phyloP scores from a whole-genome alignment of 1,140 invertebrate species.

The Reticulitermes speratus region DNA sequence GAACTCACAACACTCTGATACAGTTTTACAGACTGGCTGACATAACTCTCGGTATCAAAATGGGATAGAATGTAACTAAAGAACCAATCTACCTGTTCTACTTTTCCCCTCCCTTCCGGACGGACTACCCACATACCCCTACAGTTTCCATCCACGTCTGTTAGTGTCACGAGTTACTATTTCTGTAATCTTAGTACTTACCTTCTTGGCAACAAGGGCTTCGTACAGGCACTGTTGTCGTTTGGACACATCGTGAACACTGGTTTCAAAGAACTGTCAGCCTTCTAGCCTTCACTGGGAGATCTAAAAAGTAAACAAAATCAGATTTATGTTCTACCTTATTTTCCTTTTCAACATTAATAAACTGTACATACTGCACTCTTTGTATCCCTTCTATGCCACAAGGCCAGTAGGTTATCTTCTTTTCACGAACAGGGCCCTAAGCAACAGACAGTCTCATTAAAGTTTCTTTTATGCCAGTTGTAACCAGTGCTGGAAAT shows the following conservation, averaged over 20 bases:
- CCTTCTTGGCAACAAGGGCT: slow-evolving; percentile 20
- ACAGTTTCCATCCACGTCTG: too few species aligned
- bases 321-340: neutral
- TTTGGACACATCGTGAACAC: slow-evolving; percentile 18
- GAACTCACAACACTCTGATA: too few species aligned
- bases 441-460: neutral
- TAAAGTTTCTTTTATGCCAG: neutral
- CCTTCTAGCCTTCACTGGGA: neutral
- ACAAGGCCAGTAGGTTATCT: neutral
- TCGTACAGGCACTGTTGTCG: neutral
- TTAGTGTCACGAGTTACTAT: too few species aligned
- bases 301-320: slow-evolving; percentile 4
- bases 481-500: neutral
- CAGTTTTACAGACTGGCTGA: too few species aligned
- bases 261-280: neutral
- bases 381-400: neutral
- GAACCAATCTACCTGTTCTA: too few species aligned
- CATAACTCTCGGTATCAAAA: too few species aligned
- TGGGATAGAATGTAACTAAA: too few species aligned
- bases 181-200: neutral
- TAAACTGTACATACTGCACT: neutral
- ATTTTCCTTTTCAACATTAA: neutral
- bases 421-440: neutral
- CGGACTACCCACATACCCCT: too few species aligned
- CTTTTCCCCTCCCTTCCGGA: too few species aligned